Conservation (phyloP, 1,140 invertebrate species). For the Trissolcus basalis region DNA sequence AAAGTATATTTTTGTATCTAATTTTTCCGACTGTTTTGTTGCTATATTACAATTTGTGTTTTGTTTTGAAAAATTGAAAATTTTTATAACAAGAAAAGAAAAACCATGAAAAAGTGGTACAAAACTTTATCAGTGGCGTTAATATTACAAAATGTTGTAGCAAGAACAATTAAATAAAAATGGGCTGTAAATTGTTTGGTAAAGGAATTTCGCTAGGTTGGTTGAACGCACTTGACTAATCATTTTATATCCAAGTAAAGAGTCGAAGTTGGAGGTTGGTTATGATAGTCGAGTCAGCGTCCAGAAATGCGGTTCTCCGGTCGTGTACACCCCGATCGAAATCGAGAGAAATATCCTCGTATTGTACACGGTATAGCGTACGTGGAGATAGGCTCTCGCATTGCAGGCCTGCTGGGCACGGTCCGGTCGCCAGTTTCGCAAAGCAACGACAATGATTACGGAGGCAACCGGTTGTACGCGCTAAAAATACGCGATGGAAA, state of each 20-base stretch:
- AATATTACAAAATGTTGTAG: no score
- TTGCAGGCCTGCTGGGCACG: conserved; percentile 41
- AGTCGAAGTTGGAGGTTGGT: conserved; percentile 8
- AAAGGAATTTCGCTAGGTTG: no score
- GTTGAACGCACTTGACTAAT: not conserved
- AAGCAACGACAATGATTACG: conserved; percentile 75
- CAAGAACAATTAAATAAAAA: no score
- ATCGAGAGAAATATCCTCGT: conserved; percentile 70
- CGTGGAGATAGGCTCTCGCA: conserved; percentile 41
- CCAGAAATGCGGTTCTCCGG: conserved; percentile 71
- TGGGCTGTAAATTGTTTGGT: no score
- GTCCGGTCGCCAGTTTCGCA: conserved; percentile 67
- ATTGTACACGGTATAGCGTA: conserved; percentile 31
- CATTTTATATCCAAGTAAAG: not conserved
- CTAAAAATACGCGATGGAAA: conserved; percentile 72
- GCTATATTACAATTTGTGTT: no score
- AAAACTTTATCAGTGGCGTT: no score
- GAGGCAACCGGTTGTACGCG: conserved; percentile 73
- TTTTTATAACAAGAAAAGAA: no score
- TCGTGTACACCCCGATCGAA: conserved; percentile 66
- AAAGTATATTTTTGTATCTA: no score
- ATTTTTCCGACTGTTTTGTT: no score
- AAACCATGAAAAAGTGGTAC: no score
- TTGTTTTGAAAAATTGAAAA: no score
- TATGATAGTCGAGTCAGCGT: conserved; percentile 62